phyloP scores from a whole-genome alignment of 2,113 vertebrate genomes.

The Pomatostomus ruficeps region DNA sequence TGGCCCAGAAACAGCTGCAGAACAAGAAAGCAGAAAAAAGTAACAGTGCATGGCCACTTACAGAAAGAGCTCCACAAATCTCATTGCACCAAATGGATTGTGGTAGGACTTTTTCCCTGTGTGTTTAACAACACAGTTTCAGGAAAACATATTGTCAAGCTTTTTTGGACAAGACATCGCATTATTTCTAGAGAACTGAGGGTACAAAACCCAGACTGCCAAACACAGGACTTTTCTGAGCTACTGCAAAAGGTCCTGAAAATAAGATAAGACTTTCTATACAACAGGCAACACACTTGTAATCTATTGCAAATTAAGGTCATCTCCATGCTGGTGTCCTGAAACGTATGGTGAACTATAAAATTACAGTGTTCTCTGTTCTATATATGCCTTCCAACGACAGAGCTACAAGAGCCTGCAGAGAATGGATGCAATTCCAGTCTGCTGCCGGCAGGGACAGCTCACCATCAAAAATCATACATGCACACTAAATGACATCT shows the following conservation, averaged over 20 bases:
- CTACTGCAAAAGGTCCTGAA: neutral
- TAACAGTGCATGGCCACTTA: neutral
- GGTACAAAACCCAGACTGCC: neutral
- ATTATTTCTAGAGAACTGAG: neutral
- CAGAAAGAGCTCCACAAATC: neutral
- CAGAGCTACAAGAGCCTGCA: neutral
- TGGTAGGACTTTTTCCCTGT: neutral
- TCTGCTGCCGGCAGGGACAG: neutral
- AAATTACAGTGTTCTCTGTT: neutral
- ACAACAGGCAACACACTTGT: neutral
- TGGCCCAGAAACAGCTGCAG: neutral
- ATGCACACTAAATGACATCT: neutral
- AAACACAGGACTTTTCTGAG: neutral
- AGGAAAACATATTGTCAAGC: neutral
- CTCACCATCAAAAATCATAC: neutral
- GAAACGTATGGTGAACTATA: neutral
- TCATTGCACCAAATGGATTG: neutral
- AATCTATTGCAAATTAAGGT: neutral
- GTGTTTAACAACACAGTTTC: neutral
- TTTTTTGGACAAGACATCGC: neutral
- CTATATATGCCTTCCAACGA: neutral
- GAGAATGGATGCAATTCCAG: neutral
- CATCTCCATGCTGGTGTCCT: neutral
- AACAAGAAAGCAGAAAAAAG: neutral
- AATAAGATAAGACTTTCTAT: neutral